Evolutionary conservation across 1,140 invertebrate genomes (phyloP), one percentile per base, ranked within the genome.

Genomic region (Anoplophora glabripennis): DNA sequence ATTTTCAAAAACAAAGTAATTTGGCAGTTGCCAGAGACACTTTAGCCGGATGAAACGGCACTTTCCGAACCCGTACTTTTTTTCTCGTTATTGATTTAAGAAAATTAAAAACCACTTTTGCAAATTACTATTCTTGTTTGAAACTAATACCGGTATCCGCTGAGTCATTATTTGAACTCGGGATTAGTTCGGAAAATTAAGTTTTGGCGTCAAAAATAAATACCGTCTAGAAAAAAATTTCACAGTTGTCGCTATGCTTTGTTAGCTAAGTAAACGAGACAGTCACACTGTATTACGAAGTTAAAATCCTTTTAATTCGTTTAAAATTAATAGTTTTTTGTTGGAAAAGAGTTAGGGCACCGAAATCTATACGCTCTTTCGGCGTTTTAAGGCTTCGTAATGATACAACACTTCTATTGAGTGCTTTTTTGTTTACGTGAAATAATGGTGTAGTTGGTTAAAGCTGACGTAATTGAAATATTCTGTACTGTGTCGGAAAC

Each of bases 31-130:
- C 15, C 14, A 38, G 34, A 54, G 52, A 54, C 51, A 53, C 48
- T 59, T 59, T 64, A 54, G 9, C 18, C 21, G 38, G 44, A 61
- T 64, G 63, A 64, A 55, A 52, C 37, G 63, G 63, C 63, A 64
- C 59, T 61, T 64, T 61, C 54, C 12, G 47, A 54, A 54, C 56
- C 47, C 44, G 41, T 51, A 54, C 52, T 54, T 54, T 57, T 57
- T 57, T 57, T 57, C 55, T 28, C 34, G 44, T 54, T 54, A 54
- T 54, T 54, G 52, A 54, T 54, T 54, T 54, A 54, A 33, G 55
- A 48, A 57, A 57, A 57, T 57, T 57, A 57, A 48, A 57, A 48
- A 49, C 45, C 53, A 54, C 42, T 56, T 56, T 56, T 56, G 36
- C 28, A 28, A 56, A 56, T 56, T 36, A 56, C 53, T 15, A 36